Percentiles rank a stretch among this genome's conserved stretches.
Conservation (phyloP, 2,113 vertebrate species). For the Podarcis cretensis region DNA sequence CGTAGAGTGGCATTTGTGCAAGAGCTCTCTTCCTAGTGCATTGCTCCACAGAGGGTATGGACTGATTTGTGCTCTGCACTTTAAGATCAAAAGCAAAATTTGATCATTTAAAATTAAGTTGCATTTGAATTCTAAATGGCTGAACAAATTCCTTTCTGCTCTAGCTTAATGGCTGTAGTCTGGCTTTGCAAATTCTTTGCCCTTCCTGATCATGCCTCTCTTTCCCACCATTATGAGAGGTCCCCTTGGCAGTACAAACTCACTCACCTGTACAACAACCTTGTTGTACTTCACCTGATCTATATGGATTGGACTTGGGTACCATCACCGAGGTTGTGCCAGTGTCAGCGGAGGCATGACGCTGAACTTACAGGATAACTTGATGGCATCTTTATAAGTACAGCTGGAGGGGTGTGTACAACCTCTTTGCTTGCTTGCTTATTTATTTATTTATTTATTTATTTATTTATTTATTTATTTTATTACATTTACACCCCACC, state of each 20-base stretch:
- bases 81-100: background rate
- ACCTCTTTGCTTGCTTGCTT: too few relatives aligned
- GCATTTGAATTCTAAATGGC: background rate
- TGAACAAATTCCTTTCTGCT: background rate
- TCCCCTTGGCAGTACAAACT: background rate
- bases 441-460: too few relatives aligned
- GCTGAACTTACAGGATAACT: too few relatives aligned
- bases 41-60: background rate
- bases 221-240: background rate
- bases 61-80: background rate
- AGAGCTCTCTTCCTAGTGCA: background rate
- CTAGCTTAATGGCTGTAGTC: background rate
- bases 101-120: background rate
- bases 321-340: too few relatives aligned
- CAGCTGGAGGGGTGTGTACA: too few relatives aligned
- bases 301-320: background rate
- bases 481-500: too few relatives aligned
- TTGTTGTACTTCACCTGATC: rapidly evolving
- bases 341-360: too few relatives aligned
- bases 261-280: background rate
- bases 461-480: too few relatives aligned
- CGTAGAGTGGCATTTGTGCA: too few relatives aligned
- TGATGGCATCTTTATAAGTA: too few relatives aligned
- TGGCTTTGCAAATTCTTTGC: background rate
- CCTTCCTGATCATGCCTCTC: background rate